These are phyloP conservation scores for Poeciliopsis gracilis DNA, from an alignment of 2,797 vertebrate genomes.

Conservation along the genomic window DNA sequence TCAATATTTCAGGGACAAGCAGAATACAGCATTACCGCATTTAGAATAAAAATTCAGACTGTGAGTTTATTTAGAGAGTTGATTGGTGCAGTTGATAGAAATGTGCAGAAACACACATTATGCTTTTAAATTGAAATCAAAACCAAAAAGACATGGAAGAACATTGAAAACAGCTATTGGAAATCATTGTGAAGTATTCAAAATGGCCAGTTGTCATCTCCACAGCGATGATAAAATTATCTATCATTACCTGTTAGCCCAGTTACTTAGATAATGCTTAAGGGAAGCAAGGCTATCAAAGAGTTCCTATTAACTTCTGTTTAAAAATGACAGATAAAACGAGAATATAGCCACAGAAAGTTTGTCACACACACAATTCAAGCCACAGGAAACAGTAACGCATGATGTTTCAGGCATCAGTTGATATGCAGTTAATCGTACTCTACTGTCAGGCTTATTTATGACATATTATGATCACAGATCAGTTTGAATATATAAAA, in stretches of 20 bases:
- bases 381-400: not conserved
- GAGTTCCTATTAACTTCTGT: not conserved
- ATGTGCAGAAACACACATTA: not conserved
- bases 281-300: not conserved
- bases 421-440: not conserved
- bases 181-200: not conserved
- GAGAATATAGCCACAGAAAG: not conserved
- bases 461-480: not conserved
- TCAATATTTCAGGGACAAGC: not conserved
- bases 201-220: not conserved
- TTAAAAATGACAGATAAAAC: not conserved
- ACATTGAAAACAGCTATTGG: not conserved
- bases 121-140: not conserved
- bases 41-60: not conserved
- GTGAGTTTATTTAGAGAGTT: not conserved
- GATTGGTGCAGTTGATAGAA: not conserved
- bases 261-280: not conserved
- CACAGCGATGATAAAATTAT: not conserved
- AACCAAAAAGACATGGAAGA: not conserved
- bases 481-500: not conserved
- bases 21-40: not conserved
- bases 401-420: not conserved
- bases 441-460: not conserved
- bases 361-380: not conserved
- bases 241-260: not conserved